Conservation (phyloP, 2,888 invertebrate genomes). For the Spilarctia lutea region DNA sequence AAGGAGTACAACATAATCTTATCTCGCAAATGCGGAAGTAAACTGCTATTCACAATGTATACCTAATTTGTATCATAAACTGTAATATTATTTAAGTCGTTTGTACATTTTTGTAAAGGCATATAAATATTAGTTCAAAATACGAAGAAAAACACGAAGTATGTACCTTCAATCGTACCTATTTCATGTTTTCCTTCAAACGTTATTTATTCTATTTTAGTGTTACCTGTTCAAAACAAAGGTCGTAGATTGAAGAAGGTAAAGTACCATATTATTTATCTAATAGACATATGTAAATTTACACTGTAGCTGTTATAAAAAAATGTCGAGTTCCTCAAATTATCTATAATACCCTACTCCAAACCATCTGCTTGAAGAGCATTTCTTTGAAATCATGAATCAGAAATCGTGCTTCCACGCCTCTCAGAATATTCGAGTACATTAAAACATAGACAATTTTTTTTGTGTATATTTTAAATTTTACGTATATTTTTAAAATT, state of each 20-base stretch:
- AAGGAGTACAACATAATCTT: constrained; percentile 10
- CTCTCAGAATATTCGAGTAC: background rate
- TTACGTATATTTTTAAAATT: background rate
- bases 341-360: background rate
- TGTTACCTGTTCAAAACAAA: background rate
- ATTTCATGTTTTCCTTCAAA: no score
- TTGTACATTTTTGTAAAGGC: background rate
- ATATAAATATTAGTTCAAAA: background rate
- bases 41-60: background rate
- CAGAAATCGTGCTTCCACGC: background rate
- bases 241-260: no score
- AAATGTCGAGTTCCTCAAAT: background rate
- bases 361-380: background rate
- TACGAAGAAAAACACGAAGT: background rate
- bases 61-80: background rate
- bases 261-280: no score
- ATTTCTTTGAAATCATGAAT: background rate
- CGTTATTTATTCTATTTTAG: background rate
- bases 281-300: no score
- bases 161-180: background rate
- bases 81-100: background rate
- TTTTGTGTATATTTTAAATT: background rate
- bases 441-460: background rate
- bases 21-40: constrained; percentile 15
- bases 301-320: background rate